Conservation (phyloP, 2,888 invertebrate genomes). For the Oscheius sp. region DNA sequence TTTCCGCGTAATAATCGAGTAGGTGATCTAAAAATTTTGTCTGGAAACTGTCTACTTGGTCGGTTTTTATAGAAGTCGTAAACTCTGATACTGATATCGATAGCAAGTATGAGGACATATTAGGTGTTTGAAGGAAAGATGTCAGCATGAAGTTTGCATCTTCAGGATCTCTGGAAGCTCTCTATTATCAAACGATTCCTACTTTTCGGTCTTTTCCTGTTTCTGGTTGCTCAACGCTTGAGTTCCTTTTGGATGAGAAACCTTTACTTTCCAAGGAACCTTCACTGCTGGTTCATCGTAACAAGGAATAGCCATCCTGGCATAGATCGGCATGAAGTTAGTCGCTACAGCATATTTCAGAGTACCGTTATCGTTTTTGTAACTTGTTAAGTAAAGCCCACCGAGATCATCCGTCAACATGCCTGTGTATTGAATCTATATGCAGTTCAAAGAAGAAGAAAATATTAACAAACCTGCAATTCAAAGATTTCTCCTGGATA, state of each 20-base stretch:
- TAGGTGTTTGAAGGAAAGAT: conserved; percentile 72
- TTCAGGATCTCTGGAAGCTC: background rate
- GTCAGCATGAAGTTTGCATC: conserved; percentile 75
- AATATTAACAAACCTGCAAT: no score
- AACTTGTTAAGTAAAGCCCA: conserved; percentile 53
- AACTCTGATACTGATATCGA: conserved; percentile 86
- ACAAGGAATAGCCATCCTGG: conserved; percentile 65
- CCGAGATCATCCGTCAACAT: conserved; percentile 30
- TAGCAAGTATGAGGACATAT: conserved; percentile 88
- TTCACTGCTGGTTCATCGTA: conserved; percentile 64
- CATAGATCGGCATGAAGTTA: conserved; percentile 64
- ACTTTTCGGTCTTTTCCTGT: background rate
- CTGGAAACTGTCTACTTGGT: background rate
- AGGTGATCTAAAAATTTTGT: background rate
- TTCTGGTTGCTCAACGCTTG: conserved; percentile 31
- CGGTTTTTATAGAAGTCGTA: no score
- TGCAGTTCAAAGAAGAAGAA: no score
- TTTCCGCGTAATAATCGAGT: conserved; percentile 70
- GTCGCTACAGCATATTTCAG: conserved; percentile 52
- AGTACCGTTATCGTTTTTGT: conserved; percentile 8
- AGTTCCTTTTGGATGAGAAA: conserved; percentile 38
- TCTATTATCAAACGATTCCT: background rate
- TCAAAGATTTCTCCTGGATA: no score
- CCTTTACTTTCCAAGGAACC: conserved; percentile 40
- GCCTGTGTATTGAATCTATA: no score